Evolutionary conservation across 2,113 vertebrate genomes (phyloP).

Genomic region (Leptosomus discolor): DNA sequence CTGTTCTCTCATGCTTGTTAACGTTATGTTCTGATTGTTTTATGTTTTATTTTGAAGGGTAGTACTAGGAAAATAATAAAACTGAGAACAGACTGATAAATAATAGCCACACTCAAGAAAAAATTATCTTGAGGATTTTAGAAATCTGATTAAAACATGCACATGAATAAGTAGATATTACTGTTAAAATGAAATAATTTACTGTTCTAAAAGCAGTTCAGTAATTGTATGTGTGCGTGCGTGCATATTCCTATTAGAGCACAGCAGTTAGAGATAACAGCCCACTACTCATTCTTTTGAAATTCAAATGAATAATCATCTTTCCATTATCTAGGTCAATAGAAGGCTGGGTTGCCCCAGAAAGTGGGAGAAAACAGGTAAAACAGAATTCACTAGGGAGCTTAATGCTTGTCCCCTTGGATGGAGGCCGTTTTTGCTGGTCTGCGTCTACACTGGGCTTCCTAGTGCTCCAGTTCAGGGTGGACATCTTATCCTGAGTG

Average conservation of each 20-base stretch:
- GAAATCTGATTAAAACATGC: not conserved
- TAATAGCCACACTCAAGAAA: not conserved
- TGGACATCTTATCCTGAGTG: not conserved
- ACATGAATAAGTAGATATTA: not conserved
- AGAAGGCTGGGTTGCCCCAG: not conserved
- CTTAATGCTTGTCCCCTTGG: not conserved
- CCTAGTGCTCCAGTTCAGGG: rapidly evolving
- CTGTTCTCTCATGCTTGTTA: not conserved
- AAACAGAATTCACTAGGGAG: not conserved
- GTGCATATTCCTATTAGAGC: not conserved
- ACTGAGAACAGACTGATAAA: not conserved
- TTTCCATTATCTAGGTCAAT: constrained; percentile 38
- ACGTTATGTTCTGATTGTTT: not conserved
- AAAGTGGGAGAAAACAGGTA: constrained; percentile 8
- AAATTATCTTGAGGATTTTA: not conserved
- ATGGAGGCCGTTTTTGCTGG: not conserved
- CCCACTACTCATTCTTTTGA: not conserved
- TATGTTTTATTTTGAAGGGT: not conserved
- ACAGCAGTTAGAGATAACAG: not conserved
- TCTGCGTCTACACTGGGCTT: not conserved
- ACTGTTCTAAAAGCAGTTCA: not conserved
- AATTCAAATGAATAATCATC: constrained; percentile 52
- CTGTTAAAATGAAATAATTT: not conserved
- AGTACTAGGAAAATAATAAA: not conserved
- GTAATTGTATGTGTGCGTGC: not conserved